Base-by-base conservation (phyloP, 2,797 vertebrate species). In the Enteromius viviparus region DNA sequence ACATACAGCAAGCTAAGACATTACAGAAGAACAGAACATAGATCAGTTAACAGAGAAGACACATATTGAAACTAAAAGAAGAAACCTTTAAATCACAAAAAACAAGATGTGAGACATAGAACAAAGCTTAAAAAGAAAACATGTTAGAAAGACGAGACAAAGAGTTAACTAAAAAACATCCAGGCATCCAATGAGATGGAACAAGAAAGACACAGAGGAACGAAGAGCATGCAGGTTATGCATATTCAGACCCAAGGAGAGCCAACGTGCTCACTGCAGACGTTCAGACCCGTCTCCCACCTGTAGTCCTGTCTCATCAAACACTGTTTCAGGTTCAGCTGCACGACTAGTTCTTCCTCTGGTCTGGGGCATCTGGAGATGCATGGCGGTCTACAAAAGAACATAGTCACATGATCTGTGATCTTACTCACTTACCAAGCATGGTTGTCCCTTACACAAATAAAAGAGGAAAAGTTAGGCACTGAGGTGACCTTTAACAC, bases 261-360 rank as follows among this genome's bases (percentile, higher is more conserved):
- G 37, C 51, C 21, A 42, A 64, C 70, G 64, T 71, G 55, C 55
- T 64, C 29, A 17, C 29, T 6, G 60, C 55, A 68, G 78, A 60
- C n/a, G 21, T 86, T 89, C 89, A 55, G 89, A 89, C 91, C 87
- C 89, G 19, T 60, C 71, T 90, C 93, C 95, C 97, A 99, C 98
- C 98, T 99, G 96, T 86, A 95, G 94, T 91, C 96, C 96, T 85
- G 96, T 94, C 92, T 97, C 96, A 89, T 97, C 96, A 84, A 96
- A 96, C 92, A 93, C 96, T 87, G 94, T 93, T 89, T 93, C 95
- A 91, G 95, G 78, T 85, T 98, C 96, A 72, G 96, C 91, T 79
- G 97, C 96, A 90, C 98, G 96, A 95, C 95, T 97, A 91, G 96
- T 94, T 93, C 95, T 96, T 94, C 97, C 97, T 96, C 95, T 96